phyloP scores from a whole-genome alignment of 2,888 invertebrate species.

The Thereva nobilitata region DNA sequence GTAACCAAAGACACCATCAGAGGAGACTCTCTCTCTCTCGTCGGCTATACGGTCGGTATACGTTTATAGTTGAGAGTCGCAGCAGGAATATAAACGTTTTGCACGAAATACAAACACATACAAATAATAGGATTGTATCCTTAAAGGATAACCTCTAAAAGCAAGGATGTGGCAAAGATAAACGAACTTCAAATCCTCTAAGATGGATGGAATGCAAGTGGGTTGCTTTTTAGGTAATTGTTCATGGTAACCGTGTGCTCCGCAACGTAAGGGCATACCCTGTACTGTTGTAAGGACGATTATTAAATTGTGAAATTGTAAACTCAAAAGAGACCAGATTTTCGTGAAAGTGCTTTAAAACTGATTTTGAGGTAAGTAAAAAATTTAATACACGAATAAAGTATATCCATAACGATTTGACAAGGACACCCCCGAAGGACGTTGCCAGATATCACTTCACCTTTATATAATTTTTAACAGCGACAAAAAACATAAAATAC shows the following conservation, averaged over 20 bases:
- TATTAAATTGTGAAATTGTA: conserved; percentile 18
- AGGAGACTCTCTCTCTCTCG: too few species aligned
- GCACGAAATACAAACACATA: conserved; percentile 7
- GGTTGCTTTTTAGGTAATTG: conserved; percentile 36
- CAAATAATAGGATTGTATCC: conserved; percentile 28
- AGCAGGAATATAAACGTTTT: conserved; percentile 16
- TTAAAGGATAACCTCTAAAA: conserved; percentile 32
- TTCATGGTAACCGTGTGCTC: conserved; percentile 19
- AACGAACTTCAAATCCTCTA: conserved; percentile 37
- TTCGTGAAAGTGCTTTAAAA: too few species aligned
- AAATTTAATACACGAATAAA: too few species aligned
- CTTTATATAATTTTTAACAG: too few species aligned
- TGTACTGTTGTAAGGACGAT: not conserved
- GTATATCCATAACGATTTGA: not conserved
- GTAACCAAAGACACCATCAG: conserved; percentile 9
- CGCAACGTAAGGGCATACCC: not conserved
- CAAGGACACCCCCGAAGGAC: not conserved
- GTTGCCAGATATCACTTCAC: too few species aligned
- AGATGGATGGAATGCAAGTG: conserved; percentile 32
- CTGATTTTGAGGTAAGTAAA: too few species aligned
- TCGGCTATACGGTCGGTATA: too few species aligned
- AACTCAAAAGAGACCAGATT: too few species aligned
- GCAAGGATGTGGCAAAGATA: conserved; percentile 30
- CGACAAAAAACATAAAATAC: not conserved
- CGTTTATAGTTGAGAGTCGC: not conserved